Evolutionary conservation across 2,888 invertebrate genomes (phyloP).

Genomic region (Luffia ferchaultella): DNA sequence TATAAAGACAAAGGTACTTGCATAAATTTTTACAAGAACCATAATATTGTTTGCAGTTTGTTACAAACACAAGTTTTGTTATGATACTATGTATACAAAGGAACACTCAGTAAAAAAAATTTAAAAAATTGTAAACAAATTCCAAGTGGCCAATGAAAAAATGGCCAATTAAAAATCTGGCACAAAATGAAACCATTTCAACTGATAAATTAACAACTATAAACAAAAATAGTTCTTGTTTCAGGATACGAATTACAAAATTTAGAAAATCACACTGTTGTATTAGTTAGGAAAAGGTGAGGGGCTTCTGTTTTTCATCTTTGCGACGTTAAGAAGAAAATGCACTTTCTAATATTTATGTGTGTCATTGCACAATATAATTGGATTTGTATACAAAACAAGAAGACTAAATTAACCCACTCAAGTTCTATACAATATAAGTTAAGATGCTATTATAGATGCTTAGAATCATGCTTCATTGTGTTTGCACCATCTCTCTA

Average conservation of each 20-base stretch:
- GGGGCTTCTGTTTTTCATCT: conserved; percentile 44
- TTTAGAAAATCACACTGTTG: conserved; percentile 56
- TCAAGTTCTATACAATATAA: not conserved
- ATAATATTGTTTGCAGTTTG: no score
- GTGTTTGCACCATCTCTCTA: not conserved
- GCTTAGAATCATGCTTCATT: not conserved
- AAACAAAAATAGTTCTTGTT: conserved; percentile 24
- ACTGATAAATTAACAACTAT: no score
- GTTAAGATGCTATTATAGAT: not conserved
- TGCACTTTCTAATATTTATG: not conserved
- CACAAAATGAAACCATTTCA: no score
- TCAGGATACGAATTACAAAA: conserved; percentile 39
- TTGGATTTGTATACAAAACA: not conserved
- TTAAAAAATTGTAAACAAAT: no score
- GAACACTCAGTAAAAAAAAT: no score
- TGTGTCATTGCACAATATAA: not conserved
- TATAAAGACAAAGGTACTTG: no score
- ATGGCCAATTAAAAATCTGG: no score
- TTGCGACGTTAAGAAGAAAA: not conserved
- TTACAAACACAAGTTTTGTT: no score
- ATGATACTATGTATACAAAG: no score
- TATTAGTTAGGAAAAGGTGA: conserved; percentile 35
- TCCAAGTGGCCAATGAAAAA: no score
- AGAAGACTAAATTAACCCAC: not conserved
- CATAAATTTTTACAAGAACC: no score